phyloP scores from a whole-genome alignment of 2,113 vertebrate species.

The mouse (Mus musculus) region GRCm39 chr10:9521001-9521500 shows the following conservation, averaged over 20 bases:
- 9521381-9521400: conserved; percentile 88
- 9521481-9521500: conserved; percentile 80
- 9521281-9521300: conserved; percentile 82
- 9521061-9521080: conserved; percentile 78
- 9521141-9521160: conserved; percentile 82
- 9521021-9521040: background rate
- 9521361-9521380: conserved; percentile 90
- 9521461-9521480: conserved; percentile 90
- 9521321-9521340: conserved; percentile 88
- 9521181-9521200: conserved; percentile 88
- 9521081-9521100: conserved; percentile 76
- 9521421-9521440: conserved; percentile 87
- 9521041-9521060: conserved; percentile 32
- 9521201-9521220: conserved; percentile 84
- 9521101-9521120: conserved; percentile 80
- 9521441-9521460: conserved; percentile 87
- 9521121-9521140: conserved; percentile 83
- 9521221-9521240: conserved; percentile 89
- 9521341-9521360: conserved; percentile 89
- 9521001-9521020: conserved; percentile 34
- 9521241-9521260: conserved; percentile 86
- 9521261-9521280: conserved; percentile 83
- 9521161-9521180: conserved; percentile 88
- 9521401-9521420: conserved; percentile 88
- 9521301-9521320: conserved; percentile 88